Conservation (phyloP, 2,113 vertebrate genomes). For the Brachyistius frenatus region DNA sequence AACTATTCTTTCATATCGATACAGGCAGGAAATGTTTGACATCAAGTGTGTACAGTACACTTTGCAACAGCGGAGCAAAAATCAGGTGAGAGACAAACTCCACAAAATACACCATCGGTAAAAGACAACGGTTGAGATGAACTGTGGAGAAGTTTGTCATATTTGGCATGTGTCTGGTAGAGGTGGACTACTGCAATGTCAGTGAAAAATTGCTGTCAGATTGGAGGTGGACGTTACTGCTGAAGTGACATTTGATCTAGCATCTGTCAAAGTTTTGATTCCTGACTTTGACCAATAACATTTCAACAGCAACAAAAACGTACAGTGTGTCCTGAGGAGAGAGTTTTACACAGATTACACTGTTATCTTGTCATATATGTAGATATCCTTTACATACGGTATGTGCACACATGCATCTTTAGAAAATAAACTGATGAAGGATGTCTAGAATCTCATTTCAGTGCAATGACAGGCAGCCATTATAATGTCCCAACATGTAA, state of each 20-base stretch:
- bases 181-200: conserved; percentile 23
- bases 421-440: neutral
- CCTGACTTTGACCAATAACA: conserved; percentile 3
- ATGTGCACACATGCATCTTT: neutral
- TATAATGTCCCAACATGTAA: no score
- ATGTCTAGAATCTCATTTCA: no score
- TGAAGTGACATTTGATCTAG: conserved; percentile 4
- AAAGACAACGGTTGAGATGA: conserved; percentile 12
- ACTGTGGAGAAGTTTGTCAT: conserved; percentile 10
- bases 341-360: neutral
- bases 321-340: neutral
- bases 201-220: conserved; percentile 43
- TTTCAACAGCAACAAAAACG: neutral
- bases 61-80: no score
- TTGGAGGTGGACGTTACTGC: conserved; percentile 5
- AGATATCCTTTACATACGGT: neutral
- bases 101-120: neutral
- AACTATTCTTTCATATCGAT: neutral
- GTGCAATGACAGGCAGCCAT: no score
- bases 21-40: neutral
- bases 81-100: neutral
- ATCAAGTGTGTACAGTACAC: neutral
- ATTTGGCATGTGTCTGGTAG: conserved; percentile 41
- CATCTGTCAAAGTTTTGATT: conserved; percentile 7
- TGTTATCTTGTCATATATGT: no score